A percentile compares a stretch with the other conserved stretches of the same genome.
phyloP scores from a whole-genome alignment of 1,140 invertebrate species.

The Apis mellifera region DNA sequence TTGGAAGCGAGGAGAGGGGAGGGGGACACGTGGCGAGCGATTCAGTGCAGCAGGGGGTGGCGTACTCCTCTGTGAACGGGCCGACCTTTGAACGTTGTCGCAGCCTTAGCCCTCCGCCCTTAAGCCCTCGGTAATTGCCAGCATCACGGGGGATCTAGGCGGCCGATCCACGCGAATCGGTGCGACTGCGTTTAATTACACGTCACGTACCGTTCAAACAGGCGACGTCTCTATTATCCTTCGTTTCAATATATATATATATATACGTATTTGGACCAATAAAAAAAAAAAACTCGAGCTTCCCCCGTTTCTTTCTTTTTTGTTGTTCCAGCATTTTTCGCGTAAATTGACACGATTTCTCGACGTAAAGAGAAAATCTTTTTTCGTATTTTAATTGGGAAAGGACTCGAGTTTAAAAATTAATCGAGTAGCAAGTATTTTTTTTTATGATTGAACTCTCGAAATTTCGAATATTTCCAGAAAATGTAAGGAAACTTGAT shows the following conservation, averaged over 20 bases:
- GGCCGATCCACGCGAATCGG: conserved; percentile 69
- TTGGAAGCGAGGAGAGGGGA: not conserved
- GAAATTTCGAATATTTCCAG: too few species aligned
- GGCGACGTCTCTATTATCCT: conserved; percentile 52
- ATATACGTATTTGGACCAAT: not conserved
- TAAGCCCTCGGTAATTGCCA: conserved; percentile 79
- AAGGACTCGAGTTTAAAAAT: too few species aligned
- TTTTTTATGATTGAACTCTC: too few species aligned
- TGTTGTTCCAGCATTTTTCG: not conserved
- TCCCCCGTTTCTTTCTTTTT: too few species aligned
- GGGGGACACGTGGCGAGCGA: conserved; percentile 48
- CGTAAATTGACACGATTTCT: too few species aligned
- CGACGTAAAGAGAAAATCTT: too few species aligned
- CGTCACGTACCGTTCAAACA: conserved; percentile 68
- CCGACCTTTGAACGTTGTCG: conserved; percentile 42
- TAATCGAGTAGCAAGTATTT: too few species aligned
- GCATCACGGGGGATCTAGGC: conserved; percentile 76
- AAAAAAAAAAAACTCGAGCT: not conserved
- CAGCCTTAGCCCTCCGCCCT: conserved; percentile 40
- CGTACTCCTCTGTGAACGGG: conserved; percentile 24
- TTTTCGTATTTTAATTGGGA: too few species aligned
- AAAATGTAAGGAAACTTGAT: too few species aligned
- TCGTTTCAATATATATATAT: too few species aligned
- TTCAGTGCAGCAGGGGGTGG: conserved; percentile 50
- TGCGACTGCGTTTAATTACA: conserved; percentile 76